These are phyloP conservation scores for Hyles lineata DNA, from an alignment of 2,888 invertebrate species.

Conservation along the genomic window DNA sequence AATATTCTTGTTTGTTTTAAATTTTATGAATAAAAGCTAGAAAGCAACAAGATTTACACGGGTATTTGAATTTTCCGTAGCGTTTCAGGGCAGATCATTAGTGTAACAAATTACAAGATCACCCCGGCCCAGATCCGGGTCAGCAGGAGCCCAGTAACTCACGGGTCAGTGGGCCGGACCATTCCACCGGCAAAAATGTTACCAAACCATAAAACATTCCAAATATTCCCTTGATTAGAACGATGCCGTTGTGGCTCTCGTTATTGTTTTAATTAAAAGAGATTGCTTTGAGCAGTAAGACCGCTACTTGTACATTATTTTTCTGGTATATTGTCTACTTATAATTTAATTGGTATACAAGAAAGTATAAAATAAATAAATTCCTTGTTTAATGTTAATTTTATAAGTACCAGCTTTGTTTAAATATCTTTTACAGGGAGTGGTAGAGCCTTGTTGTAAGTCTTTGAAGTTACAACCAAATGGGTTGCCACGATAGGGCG, in stretches of 20 bases:
- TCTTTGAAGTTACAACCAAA: too few species aligned
- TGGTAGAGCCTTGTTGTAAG: too few species aligned
- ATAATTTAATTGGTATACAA: too few species aligned
- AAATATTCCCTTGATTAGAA: conserved; percentile 66
- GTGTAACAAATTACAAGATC: conserved; percentile 25
- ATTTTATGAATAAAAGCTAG: neutral
- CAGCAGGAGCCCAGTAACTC: conserved; percentile 44
- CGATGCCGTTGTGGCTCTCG: conserved; percentile 32
- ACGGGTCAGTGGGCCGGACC: conserved; percentile 30
- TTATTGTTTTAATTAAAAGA: neutral
- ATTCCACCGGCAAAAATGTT: conserved; percentile 35
- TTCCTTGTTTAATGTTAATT: too few species aligned
- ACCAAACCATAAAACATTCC: conserved; percentile 59
- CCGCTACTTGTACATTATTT: neutral
- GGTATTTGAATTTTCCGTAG: neutral
- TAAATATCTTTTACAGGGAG: too few species aligned
- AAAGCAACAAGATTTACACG: neutral
- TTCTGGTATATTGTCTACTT: too few species aligned
- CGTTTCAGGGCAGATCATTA: neutral
- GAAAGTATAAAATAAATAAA: too few species aligned
- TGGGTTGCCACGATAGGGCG: too few species aligned
- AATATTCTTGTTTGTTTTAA: too few species aligned
- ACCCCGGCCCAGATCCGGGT: conserved; percentile 37
- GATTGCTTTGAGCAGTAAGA: too few species aligned
- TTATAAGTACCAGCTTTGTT: too few species aligned